Evolutionary conservation across 2,888 invertebrate genomes (phyloP), one percentile per base, ranked within the genome.

Genomic region (Yponomeuta cagnagella): DNA sequence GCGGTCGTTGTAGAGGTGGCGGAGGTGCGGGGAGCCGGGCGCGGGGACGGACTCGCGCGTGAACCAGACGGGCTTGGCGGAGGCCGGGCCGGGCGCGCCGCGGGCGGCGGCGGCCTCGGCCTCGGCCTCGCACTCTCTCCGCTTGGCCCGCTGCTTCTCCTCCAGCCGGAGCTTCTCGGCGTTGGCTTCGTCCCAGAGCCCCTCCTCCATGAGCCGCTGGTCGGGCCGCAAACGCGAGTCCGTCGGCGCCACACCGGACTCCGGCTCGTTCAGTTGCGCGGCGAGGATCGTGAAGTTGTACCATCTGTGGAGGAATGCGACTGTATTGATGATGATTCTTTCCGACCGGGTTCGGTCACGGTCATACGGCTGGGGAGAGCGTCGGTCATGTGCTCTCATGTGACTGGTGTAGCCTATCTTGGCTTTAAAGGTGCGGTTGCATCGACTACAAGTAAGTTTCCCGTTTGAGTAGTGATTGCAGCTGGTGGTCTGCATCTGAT

Each of bases 171-270:
- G 86, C 85, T 98, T 97, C 85, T 97, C 97, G 1, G 91, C 84
- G 88, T 98, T 98, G 72, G 98, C 98, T 74, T 96, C 96, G 80
- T 98, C 97, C 97, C 98, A 98, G 71, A 93, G 93, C 3, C 98
- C 98, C 74, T 97, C 94, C 89, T 99, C 99, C 99, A 99, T 99
- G 77, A 98, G 94, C 70, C 99, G 94, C 92, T 99, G 99, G 94
- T 99, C 99, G 72, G 99, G 99, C 72, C 99, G 94, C 70, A 94
- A 88, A 52, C 99, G 94, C 70, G 97, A 96, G 93, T 99, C 99
- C 0, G 99, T 98, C 10, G 99, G 99, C 70, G 98, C 98, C 48
- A 99, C 95, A 73, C 95, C 96, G 6, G 95, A 95, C 89, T 99
- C 99, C 68, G 94, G 93, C 91, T 99, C 99, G 90, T 99, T 99